A percentile compares a stretch with the other conserved stretches of the same genome.
Evolutionary conservation across 1,140 invertebrate species (phyloP).

Genomic region (Zaprionus nigranus): DNA sequence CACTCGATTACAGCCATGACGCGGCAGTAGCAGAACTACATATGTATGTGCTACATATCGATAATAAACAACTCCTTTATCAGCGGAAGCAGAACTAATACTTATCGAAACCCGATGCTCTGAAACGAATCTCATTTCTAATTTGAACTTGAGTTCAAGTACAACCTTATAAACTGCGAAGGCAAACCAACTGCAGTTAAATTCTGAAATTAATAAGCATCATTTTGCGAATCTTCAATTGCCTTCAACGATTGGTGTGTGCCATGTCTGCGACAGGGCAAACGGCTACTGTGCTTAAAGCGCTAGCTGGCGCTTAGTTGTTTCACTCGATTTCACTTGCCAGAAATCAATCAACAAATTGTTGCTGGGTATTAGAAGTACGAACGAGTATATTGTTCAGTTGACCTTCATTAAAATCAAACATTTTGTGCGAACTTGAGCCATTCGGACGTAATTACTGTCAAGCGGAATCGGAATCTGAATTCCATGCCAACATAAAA

Average conservation of each 20-base stretch:
- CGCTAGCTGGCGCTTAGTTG: slow-evolving; percentile 46
- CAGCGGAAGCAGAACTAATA: neutral
- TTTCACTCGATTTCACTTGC: slow-evolving; percentile 60
- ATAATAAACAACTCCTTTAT: neutral
- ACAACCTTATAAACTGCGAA: slow-evolving; percentile 54
- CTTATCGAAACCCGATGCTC: neutral
- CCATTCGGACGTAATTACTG: slow-evolving; percentile 69
- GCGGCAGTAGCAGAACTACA: slow-evolving; percentile 16
- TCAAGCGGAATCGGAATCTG: slow-evolving; percentile 59
- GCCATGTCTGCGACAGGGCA: neutral
- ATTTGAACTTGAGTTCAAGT: slow-evolving; percentile 76
- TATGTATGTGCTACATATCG: neutral
- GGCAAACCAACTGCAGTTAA: slow-evolving; percentile 45
- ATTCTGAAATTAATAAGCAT: slow-evolving; percentile 18
- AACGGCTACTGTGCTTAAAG: slow-evolving; percentile 9
- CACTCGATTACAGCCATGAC: slow-evolving; percentile 56
- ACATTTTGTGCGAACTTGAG: slow-evolving; percentile 75
- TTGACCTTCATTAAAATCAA: slow-evolving; percentile 73
- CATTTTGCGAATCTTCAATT: slow-evolving; percentile 9
- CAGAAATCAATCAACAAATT: slow-evolving; percentile 76
- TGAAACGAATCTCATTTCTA: slow-evolving; percentile 29
- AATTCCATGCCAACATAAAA: slow-evolving; percentile 40
- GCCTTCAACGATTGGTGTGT: slow-evolving; percentile 2
- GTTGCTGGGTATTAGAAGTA: slow-evolving; percentile 56
- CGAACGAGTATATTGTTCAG: slow-evolving; percentile 55